phyloP scores from a whole-genome alignment of 2,888 invertebrate species.

The Drosophila meridiana region DNA sequence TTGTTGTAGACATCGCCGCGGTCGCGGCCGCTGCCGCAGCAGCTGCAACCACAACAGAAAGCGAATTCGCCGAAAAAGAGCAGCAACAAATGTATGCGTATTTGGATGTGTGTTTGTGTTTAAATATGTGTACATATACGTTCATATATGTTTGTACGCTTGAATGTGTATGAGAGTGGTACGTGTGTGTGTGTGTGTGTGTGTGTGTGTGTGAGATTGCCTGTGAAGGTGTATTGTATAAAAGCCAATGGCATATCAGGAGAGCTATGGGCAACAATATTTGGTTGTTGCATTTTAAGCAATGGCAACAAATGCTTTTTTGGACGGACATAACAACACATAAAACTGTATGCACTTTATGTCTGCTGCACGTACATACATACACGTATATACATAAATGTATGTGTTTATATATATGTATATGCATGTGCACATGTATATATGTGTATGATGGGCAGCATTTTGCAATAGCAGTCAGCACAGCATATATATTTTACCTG shows the following conservation, averaged over 20 bases:
- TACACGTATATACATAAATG: not conserved
- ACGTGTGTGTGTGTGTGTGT: slow-evolving; percentile 4
- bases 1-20: slow-evolving; percentile 25
- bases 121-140: not conserved
- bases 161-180: not conserved
- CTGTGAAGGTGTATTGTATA: slow-evolving; percentile 37
- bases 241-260: slow-evolving; percentile 20
- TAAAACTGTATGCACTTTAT: slow-evolving; percentile 11
- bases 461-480: slow-evolving; percentile 26
- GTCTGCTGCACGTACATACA: slow-evolving; percentile 2
- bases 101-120: slow-evolving; percentile 5
- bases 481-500: slow-evolving; percentile 23
- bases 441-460: not conserved
- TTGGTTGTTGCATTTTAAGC: slow-evolving; percentile 40
- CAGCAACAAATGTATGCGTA: slow-evolving; percentile 52
- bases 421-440: not conserved
- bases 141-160: too few relatives aligned
- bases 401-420: not conserved
- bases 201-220: slow-evolving; percentile 15
- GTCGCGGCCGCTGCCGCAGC: slow-evolving; percentile 32
- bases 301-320: slow-evolving; percentile 54
- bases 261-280: slow-evolving; percentile 32
- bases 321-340: slow-evolving; percentile 21
- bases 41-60: slow-evolving; percentile 60
- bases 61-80: slow-evolving; percentile 58